A percentile compares a stretch with the other conserved stretches of the same genome.
Evolutionary conservation across 2,797 vertebrate genomes (phyloP).

Genomic region (Acridotheres tristis): DNA sequence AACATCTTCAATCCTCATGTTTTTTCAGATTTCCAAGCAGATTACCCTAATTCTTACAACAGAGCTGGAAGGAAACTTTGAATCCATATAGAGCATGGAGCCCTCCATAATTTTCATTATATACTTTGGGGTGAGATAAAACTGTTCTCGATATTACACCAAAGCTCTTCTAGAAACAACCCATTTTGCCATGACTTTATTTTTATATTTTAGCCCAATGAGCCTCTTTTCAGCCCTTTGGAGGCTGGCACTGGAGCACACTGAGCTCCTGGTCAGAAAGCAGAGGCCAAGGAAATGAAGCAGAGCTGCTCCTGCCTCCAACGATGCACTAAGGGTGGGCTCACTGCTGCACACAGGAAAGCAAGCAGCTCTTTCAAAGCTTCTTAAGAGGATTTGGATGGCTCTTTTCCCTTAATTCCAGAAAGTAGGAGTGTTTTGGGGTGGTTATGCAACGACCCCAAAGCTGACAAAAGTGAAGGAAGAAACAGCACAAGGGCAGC

Average conservation of each 20-base stretch:
- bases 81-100: background rate
- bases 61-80: background rate
- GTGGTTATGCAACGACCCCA: background rate
- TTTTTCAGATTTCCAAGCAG: background rate
- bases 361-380: background rate
- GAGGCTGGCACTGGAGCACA: background rate
- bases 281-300: background rate
- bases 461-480: background rate
- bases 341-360: background rate
- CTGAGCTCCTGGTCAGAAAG: background rate
- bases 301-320: background rate
- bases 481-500: background rate
- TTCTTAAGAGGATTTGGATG: conserved; percentile 25
- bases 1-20: background rate
- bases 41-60: background rate
- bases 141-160: background rate
- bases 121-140: background rate
- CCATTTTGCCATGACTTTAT: background rate
- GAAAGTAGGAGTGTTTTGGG: background rate
- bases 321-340: fast-evolving
- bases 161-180: background rate
- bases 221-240: background rate
- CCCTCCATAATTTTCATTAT: background rate
- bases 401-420: conserved; percentile 33
- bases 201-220: background rate